These are phyloP conservation scores for Drosophila eugracilis DNA, from an alignment of 1,140 invertebrate genomes.

Conservation along the genomic window DNA sequence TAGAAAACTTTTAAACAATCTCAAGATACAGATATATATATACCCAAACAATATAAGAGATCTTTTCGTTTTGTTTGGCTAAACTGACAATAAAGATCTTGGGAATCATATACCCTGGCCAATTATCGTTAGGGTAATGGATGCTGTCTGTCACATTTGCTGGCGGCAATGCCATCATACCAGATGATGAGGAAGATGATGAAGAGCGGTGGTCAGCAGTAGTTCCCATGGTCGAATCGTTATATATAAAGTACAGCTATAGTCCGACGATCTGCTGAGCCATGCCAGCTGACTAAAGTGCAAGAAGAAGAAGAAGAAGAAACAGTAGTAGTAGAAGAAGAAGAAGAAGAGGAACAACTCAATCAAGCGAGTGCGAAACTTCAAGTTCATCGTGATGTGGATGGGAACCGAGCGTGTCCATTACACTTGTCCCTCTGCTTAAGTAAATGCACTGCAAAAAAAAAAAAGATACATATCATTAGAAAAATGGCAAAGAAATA, in stretches of 20 bases:
- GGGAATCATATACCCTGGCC: constrained; percentile 12
- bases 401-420: constrained; percentile 69
- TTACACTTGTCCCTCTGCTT: constrained; percentile 47
- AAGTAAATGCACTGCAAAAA: background rate
- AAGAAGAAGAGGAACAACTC: constrained; percentile 65
- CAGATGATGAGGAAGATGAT: constrained; percentile 40
- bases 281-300: constrained; percentile 46
- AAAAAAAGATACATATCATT: background rate
- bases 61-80: background rate
- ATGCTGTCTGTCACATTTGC: constrained; percentile 49
- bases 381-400: constrained; percentile 28
- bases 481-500: too few relatives aligned
- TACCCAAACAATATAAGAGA: background rate
- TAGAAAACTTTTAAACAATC: too few relatives aligned
- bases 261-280: constrained; percentile 68
- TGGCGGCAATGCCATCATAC: constrained; percentile 18
- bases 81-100: constrained; percentile 9
- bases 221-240: constrained; percentile 59
- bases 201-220: constrained; percentile 25
- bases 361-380: constrained; percentile 71
- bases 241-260: constrained; percentile 76
- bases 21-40: background rate
- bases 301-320: constrained; percentile 42
- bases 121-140: constrained; percentile 51
- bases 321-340: constrained; percentile 44